Evolutionary conservation across 2,113 vertebrate genomes (phyloP), one percentile per base, ranked within the genome.

Genomic region (Rhadina sibilatrix): DNA sequence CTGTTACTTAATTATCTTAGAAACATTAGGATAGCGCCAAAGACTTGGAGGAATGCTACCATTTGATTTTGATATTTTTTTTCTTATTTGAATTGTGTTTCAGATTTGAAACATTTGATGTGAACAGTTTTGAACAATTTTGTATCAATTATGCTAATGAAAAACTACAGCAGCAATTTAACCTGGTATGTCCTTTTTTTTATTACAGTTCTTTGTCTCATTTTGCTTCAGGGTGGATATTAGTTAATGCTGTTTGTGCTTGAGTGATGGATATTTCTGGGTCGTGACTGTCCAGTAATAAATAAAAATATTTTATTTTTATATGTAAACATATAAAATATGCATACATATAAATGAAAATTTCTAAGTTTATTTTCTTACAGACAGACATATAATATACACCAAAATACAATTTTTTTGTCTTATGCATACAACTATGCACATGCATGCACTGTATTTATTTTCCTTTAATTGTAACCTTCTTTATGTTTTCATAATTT

Each of bases 81-180:
- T 92, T 89, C 40, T 87, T 74, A 42, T 42, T 96, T 71, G 21
- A 82, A 57, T 15, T 97, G 42, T 96, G 16, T 98, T 97, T 95
- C 97, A 99, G 99, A 76, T 99, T 99, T 98, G 99, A 99, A 98
- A 99, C 99, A 1, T 99, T 99, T 97, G 99, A 99, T 74, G 94
- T 99, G 90, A 99, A 99, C 98, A 99, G 99, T 96, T 99, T 99
- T 97, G 99, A 99, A 94, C 99, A 99, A 93, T 99, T 99, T 97
- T 99, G 99, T 94, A 99, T 99, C 95, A 99, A 99, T 98, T 99
- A 99, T 12, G 99, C 99, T 35, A 99, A 99, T 86, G 99, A 99
- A 95, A 99, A 99, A 85, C 98, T 99, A 20, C 99, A 99, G 50
- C 99, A 99, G 86, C 99, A 99, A 95, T 99, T 99, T 95, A 99